Percentiles rank a stretch among this genome's conserved stretches.
Evolutionary conservation across 2,888 invertebrate genomes (phyloP).

Genomic region (Helobdella robusta): DNA sequence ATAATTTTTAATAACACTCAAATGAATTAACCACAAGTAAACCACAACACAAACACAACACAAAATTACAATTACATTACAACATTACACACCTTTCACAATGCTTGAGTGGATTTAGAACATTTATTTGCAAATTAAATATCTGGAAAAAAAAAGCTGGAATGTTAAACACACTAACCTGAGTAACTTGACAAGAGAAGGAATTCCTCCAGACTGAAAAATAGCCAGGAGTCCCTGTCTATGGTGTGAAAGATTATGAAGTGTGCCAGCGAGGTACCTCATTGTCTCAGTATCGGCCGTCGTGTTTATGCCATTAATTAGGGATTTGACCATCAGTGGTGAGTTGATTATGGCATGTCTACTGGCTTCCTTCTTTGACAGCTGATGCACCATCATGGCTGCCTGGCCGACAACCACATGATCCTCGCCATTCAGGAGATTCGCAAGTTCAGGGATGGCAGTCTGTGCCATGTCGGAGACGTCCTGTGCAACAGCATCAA

Average conservation of each 20-base stretch:
- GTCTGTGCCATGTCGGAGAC: constrained; percentile 90
- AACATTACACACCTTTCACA: no score
- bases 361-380: constrained; percentile 92
- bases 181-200: constrained; percentile 86
- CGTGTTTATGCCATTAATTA: constrained; percentile 87
- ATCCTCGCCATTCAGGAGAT: constrained; percentile 53
- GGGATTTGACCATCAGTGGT: constrained; percentile 69
- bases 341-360: constrained; percentile 63
- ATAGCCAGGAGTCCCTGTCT: constrained; percentile 91
- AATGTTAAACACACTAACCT: constrained; percentile 53
- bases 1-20: no score
- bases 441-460: constrained; percentile 93
- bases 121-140: no score
- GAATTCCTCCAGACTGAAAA: constrained; percentile 99
- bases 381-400: constrained; percentile 97
- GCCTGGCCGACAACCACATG: constrained; percentile 74
- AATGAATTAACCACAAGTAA: no score
- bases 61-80: no score
- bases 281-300: constrained; percentile 93
- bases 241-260: constrained; percentile 95
- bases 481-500: constrained; percentile 62
- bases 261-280: constrained; percentile 87
- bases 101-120: no score
- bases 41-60: no score
- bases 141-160: no score